Evolutionary conservation across 2,888 invertebrate genomes (phyloP).

Genomic region (Acheta domesticus): DNA sequence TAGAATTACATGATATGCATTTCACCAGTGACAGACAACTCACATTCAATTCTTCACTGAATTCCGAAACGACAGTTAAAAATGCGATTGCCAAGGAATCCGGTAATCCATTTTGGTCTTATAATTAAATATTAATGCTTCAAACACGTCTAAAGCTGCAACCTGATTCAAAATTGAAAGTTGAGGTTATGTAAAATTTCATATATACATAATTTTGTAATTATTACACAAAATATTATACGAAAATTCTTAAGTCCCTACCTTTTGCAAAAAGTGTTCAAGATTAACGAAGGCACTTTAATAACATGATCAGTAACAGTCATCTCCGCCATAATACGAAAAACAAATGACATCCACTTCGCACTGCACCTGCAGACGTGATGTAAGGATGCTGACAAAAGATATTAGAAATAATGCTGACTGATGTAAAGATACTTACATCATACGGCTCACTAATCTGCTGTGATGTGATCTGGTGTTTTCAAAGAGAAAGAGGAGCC

Average conservation of each 20-base stretch:
- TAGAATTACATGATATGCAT: too few relatives aligned
- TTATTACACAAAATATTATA: too few relatives aligned
- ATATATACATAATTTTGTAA: neutral
- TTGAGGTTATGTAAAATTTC: neutral
- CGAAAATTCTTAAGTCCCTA: neutral
- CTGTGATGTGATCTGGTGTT: too few relatives aligned
- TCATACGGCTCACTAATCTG: too few relatives aligned
- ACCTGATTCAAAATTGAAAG: constrained; percentile 28
- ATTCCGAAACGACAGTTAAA: constrained; percentile 32
- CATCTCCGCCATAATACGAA: constrained; percentile 23
- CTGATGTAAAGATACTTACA: too few relatives aligned
- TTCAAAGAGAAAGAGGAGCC: too few relatives aligned
- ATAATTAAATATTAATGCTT: constrained; percentile 37
- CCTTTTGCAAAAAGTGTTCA: constrained; percentile 34
- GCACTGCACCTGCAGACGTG: too few relatives aligned
- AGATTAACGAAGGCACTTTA: constrained; percentile 32
- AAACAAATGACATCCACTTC: neutral
- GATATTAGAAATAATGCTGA: too few relatives aligned
- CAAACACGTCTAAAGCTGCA: constrained; percentile 37
- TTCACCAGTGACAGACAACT: neutral
- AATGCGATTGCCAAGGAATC: constrained; percentile 32
- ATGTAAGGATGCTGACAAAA: too few relatives aligned
- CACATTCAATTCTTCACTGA: constrained; percentile 35
- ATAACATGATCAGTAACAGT: constrained; percentile 25
- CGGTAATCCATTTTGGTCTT: constrained; percentile 33